Conservation (phyloP, 2,888 invertebrate genomes). For the Nemurella pictetii region DNA sequence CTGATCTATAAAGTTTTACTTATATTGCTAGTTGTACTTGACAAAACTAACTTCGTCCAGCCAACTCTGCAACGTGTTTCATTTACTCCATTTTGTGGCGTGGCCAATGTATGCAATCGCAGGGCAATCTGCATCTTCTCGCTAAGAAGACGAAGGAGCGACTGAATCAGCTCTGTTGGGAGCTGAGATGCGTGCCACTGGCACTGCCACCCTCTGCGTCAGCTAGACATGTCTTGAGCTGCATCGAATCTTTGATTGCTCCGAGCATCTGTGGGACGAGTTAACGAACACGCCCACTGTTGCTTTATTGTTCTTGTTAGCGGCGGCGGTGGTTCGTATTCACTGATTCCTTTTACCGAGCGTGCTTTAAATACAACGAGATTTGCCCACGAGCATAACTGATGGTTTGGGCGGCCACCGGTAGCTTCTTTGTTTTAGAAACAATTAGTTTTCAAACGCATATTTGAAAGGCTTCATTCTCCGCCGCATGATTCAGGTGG, state of each 20-base stretch:
- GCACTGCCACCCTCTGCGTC: background rate
- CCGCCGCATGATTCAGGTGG: background rate
- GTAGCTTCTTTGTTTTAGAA: slow-evolving; percentile 30
- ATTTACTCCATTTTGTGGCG: background rate
- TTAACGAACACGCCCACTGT: slow-evolving; percentile 23
- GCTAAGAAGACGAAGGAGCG: background rate
- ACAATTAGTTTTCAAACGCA: slow-evolving; percentile 23
- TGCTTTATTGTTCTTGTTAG: slow-evolving; percentile 28
- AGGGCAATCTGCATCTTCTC: background rate
- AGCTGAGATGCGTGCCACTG: background rate
- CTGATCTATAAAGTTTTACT: background rate
- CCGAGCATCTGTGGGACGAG: slow-evolving; percentile 14
- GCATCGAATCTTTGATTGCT: slow-evolving; percentile 22
- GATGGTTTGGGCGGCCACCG: slow-evolving; percentile 21
- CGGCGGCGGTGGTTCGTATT: background rate
- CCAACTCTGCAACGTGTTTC: background rate
- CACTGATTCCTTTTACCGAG: slow-evolving; percentile 11
- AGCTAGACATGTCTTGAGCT: slow-evolving; percentile 5
- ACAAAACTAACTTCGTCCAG: background rate
- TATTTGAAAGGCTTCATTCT: background rate
- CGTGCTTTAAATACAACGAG: background rate
- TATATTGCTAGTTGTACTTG: background rate
- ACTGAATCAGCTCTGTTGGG: background rate
- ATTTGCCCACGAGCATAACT: slow-evolving; percentile 13
- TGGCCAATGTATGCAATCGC: background rate